phyloP scores from a whole-genome alignment of 1,140 invertebrate species.

The Helicoverpa zea region DNA sequence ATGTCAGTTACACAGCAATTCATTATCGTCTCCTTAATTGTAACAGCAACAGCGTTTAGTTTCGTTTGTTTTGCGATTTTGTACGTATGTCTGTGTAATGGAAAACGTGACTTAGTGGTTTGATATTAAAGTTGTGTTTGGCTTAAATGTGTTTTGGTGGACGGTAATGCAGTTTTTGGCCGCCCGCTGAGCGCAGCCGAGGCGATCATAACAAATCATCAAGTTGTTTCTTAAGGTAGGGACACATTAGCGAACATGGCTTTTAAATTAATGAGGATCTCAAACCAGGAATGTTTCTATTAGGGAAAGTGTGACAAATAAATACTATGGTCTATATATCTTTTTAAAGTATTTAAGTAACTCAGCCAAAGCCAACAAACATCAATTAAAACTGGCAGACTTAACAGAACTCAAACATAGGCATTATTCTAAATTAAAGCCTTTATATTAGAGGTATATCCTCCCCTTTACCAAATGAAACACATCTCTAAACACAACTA shows the following conservation, averaged over 20 bases:
- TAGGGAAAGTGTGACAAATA: no score
- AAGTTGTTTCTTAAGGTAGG: constrained; percentile 61
- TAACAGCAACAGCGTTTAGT: constrained; percentile 78
- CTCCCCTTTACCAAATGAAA: neutral
- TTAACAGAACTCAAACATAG: no score
- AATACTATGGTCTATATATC: no score
- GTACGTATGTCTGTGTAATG: constrained; percentile 49
- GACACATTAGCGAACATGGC: constrained; percentile 53
- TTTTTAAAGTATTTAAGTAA: no score
- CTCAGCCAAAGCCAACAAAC: no score
- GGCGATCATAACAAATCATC: constrained; percentile 83
- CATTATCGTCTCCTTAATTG: constrained; percentile 78
- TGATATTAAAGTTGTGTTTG: constrained; percentile 62
- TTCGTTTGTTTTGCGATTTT: constrained; percentile 81
- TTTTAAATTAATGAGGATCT: neutral
- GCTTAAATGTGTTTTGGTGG: constrained; percentile 50
- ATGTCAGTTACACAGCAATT: constrained; percentile 51
- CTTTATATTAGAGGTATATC: no score
- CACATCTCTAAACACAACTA: neutral
- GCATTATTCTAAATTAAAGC: no score
- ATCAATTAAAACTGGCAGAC: no score
- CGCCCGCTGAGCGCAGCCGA: constrained; percentile 73
- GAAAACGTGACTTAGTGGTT: constrained; percentile 56
- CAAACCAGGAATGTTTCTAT: no score
- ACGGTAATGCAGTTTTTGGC: constrained; percentile 73